Evolutionary conservation across 2,888 invertebrate genomes (phyloP), one percentile per base, ranked within the genome.

Genomic region (Eulithis prunata): DNA sequence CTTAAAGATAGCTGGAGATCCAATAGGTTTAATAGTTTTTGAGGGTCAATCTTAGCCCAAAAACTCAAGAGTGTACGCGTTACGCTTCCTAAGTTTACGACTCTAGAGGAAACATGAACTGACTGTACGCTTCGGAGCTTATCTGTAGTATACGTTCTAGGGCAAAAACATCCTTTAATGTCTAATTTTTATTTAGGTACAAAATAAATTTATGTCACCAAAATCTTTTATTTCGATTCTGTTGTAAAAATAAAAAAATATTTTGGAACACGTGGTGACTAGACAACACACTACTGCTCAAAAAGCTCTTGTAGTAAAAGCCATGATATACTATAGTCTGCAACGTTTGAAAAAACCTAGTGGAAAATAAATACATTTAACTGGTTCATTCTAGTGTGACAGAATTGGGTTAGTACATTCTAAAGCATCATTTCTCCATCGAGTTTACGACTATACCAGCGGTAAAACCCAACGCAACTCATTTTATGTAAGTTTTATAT

Each of bases 31-130:
- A 61, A 41, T 67, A 64, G 67, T 57, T 64, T 65, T 64, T 57
- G 61, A 68, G 21, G 68, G 68, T 55, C 64, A 64, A 64, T 57
- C 68, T 60, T 63, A 70, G 71, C 10, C 70, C 73, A 10, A 41
- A 8, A 41, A 41, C 41, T 41, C 75, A 70, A 77, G 75, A 75
- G 70, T 62, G 70, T 49, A 57, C 71, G 72, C 75, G 77, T 80
- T 77, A 77, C 72, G 69, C 75, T 77, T 69, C 76, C 74, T 72
- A 78, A 79, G 74, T 83, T 83, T 82, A 82, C 74, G 78, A 74
- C 65, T 71, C 5, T 12, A 11, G 38, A 53, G 21, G 52, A 41
- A 38, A 60, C 28, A 45, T 54, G 47, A 54, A 21, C 52, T 28
- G n/a, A 32, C 2, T 7, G 32, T 14, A 14, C 14, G 38, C 41